Percentiles rank a stretch among this genome's conserved stretches.
These are phyloP conservation scores for Pocillopora meandrina DNA, from an alignment of 92 coral and sea anemone species.

Conservation along the genomic window DNA sequence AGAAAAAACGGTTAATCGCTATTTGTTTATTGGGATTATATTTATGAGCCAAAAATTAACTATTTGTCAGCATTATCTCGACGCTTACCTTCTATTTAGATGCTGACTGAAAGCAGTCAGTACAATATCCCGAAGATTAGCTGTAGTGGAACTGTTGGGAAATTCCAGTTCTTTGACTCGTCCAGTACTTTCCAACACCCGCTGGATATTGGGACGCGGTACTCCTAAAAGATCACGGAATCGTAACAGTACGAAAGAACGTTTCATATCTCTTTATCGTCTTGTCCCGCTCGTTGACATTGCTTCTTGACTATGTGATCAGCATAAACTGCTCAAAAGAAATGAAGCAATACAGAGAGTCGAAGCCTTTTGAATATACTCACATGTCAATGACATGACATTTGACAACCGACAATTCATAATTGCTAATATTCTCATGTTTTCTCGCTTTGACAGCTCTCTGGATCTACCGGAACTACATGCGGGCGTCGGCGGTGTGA, in stretches of 20 bases:
- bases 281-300: neutral
- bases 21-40: neutral
- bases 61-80: conserved; percentile 5
- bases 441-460: too few species aligned
- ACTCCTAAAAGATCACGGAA: neutral
- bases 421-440: too few species aligned
- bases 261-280: neutral
- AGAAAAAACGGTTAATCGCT: neutral
- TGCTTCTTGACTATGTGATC: too few species aligned
- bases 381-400: too few species aligned
- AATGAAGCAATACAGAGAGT: too few species aligned
- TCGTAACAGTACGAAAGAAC: neutral
- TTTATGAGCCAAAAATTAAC: neutral
- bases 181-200: neutral
- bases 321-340: too few species aligned
- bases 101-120: neutral
- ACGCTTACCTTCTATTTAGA: neutral
- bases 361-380: too few species aligned
- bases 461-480: too few species aligned
- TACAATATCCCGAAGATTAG: neutral
- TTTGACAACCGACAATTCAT: too few species aligned
- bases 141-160: neutral
- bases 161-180: conserved; percentile 4
- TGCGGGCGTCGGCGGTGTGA: too few species aligned
- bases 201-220: neutral